Percentiles rank a stretch among this genome's conserved stretches.
Evolutionary conservation across 2,113 vertebrate species (phyloP).

Genomic region (Pachyramphus minor): DNA sequence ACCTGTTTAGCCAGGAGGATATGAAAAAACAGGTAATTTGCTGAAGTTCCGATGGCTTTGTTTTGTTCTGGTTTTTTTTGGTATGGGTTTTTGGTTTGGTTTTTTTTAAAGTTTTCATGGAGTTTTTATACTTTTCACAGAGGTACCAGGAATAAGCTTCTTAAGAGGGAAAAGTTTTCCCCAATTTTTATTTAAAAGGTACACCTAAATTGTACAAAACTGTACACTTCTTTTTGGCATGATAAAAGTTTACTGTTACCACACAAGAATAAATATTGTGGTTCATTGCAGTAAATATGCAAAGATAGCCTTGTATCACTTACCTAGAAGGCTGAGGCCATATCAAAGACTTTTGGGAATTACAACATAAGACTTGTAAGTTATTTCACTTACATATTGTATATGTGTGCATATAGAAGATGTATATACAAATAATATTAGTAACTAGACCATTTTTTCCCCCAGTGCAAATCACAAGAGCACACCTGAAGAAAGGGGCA

Average conservation of each 20-base stretch:
- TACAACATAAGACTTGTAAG: background rate
- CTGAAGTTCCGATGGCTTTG: background rate
- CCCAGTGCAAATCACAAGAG: background rate
- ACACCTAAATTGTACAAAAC: background rate
- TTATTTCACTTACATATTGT: too few relatives aligned
- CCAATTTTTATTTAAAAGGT: background rate
- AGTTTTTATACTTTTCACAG: background rate
- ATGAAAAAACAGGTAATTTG: background rate
- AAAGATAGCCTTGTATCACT: background rate
- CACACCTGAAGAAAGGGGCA: background rate
- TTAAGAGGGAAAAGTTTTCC: background rate
- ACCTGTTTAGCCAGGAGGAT: constrained; percentile 35
- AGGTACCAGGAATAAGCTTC: background rate
- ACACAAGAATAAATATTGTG: background rate
- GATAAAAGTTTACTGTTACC: background rate
- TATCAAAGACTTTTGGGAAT: background rate
- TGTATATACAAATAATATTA: background rate
- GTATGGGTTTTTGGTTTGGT: background rate
- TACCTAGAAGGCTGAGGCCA: background rate
- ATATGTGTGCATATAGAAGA: background rate
- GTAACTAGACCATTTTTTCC: background rate
- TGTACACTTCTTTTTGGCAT: background rate
- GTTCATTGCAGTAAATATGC: too few relatives aligned
- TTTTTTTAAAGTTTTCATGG: background rate
- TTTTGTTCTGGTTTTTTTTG: background rate